A percentile compares a stretch with the other conserved stretches of the same genome.
Conservation (phyloP, 2,797 vertebrate genomes). For the Enteromius paludinosus region DNA sequence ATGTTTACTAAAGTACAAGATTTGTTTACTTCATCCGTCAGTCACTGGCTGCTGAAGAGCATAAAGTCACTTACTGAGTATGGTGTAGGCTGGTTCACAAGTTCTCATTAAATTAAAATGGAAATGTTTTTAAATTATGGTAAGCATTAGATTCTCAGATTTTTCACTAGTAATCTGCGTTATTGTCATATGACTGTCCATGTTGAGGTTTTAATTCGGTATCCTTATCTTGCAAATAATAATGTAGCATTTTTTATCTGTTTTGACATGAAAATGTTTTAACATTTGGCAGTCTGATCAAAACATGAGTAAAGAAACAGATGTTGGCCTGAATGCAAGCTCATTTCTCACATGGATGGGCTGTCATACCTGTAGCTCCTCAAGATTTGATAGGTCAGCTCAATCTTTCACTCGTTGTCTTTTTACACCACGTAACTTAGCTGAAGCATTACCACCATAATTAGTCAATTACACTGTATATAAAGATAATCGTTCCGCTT, state of each 20-base stretch:
- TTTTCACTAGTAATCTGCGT: neutral
- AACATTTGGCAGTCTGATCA: neutral
- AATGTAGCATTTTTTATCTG: neutral
- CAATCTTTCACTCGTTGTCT: neutral
- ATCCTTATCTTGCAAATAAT: neutral
- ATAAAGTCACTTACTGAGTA: neutral
- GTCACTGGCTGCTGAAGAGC: neutral
- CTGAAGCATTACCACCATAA: slow-evolving; percentile 2
- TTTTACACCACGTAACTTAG: neutral
- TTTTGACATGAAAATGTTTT: neutral
- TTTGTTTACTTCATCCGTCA: neutral
- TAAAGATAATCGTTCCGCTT: slow-evolving; percentile 26
- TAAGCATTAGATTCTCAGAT: neutral
- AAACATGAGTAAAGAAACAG: neutral
- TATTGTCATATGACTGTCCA: neutral
- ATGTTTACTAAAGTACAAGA: neutral
- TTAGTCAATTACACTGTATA: slow-evolving; percentile 26
- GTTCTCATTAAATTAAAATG: no score
- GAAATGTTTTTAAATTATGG: neutral
- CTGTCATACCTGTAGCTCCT: neutral
- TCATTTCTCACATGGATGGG: slow-evolving; percentile 17
- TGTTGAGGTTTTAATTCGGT: neutral
- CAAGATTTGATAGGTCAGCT: neutral
- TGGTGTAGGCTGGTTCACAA: no score
- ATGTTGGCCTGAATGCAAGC: neutral